A percentile compares a stretch with the other conserved stretches of the same genome.
Evolutionary conservation across 2,797 vertebrate species (phyloP).

Genomic region (Cossypha dichroa): DNA sequence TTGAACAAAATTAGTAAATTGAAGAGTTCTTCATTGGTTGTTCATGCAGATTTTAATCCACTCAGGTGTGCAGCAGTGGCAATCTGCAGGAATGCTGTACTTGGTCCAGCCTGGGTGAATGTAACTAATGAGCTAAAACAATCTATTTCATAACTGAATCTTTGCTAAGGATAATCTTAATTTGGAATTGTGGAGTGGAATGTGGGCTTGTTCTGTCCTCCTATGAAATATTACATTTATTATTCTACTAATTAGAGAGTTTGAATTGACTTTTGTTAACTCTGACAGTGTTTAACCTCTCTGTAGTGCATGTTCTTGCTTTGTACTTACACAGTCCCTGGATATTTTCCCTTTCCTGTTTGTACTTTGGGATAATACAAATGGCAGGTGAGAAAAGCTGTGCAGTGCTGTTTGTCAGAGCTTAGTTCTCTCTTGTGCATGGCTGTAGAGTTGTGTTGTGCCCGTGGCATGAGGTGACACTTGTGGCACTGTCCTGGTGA

Average conservation of each 20-base stretch:
- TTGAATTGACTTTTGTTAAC: conserved; percentile 46
- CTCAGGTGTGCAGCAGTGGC: neutral
- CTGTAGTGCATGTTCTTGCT: conserved; percentile 71
- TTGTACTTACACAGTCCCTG: conserved; percentile 67
- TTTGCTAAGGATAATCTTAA: neutral
- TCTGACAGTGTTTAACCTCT: conserved; percentile 50
- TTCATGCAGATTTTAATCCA: neutral
- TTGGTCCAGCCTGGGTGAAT: neutral
- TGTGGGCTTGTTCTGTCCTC: neutral
- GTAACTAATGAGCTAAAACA: neutral
- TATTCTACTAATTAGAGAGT: conserved; percentile 20
- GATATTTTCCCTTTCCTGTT: conserved; percentile 64
- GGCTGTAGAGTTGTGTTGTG: conserved; percentile 64
- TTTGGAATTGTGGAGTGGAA: neutral
- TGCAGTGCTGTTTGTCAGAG: conserved; percentile 48
- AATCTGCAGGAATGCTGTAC: neutral
- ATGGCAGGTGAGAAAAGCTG: conserved; percentile 54
- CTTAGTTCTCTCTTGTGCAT: conserved; percentile 65
- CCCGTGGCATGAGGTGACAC: conserved; percentile 67
- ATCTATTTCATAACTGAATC: neutral
- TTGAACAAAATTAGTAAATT: neutral
- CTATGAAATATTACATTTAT: neutral
- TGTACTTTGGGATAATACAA: conserved; percentile 54
- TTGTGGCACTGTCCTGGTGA: conserved; percentile 9
- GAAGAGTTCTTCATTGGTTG: neutral